Conservation (phyloP, 2,797 vertebrate genomes). For the Tapirus indicus region DNA sequence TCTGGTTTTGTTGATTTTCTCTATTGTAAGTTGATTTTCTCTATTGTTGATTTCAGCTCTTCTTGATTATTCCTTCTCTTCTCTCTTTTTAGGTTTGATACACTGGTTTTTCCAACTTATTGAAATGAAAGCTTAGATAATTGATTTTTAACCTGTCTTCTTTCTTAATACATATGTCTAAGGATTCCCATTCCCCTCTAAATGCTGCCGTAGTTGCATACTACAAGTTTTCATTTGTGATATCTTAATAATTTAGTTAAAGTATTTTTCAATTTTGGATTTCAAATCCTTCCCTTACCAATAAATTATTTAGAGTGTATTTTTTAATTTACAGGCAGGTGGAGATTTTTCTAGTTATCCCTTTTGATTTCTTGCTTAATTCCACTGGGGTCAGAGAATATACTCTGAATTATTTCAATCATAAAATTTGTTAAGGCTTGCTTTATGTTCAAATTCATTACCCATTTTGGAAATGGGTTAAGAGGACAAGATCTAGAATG, state of each 20-base stretch:
- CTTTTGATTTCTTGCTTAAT: not conserved
- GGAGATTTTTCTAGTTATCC: not conserved
- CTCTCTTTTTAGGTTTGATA: not conserved
- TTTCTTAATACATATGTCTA: not conserved
- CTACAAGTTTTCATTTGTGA: not conserved
- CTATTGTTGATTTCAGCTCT: not conserved
- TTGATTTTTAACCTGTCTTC: not conserved
- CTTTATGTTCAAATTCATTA: not conserved
- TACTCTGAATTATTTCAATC: not conserved
- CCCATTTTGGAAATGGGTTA: not conserved
- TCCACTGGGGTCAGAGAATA: not conserved
- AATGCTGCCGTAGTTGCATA: not conserved
- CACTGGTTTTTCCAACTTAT: not conserved
- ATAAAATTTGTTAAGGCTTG: not conserved
- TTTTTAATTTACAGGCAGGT: not conserved
- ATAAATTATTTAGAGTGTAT: not conserved
- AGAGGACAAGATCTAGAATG: not conserved
- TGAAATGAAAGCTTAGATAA: not conserved
- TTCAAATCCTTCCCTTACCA: slow-evolving; percentile 1
- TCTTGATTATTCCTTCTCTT: not conserved
- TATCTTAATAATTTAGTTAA: slow-evolving; percentile 45
- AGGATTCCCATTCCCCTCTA: not conserved
- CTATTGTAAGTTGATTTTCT: not conserved
- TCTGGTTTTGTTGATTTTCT: not conserved
- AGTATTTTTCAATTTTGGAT: slow-evolving; percentile 1